Evolutionary conservation across 2,888 invertebrate genomes (phyloP), one percentile per base, ranked within the genome.

Genomic region (Portevinia maculata): DNA sequence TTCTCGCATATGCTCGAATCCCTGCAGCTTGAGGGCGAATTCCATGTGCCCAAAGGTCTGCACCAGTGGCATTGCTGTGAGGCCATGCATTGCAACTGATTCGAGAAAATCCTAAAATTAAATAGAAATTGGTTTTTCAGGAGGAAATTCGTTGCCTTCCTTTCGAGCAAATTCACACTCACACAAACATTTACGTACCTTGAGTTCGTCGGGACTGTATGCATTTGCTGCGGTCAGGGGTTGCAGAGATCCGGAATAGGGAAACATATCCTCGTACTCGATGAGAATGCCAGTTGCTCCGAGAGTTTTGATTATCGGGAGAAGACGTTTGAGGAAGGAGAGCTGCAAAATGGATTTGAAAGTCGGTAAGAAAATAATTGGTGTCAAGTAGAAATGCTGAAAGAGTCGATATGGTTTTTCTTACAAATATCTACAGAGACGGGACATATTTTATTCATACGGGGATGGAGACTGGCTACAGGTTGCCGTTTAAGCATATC

Each of bases 191-290:
- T 92, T 0, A 67, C 21, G 24, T 78, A 90, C 90, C 86, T 87
- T 88, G 9, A 90, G 84, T 67, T 90, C 90, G 8, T 87, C 88
- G 32, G 86, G 85, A 65, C 87, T 88, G 85, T 90, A 90, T 8
- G 94, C 94, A 90, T 92, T 94, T 86, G 91, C 91, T 0, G 92
- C 94, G 69, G 91, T 90, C 74, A 92, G 91, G 79, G 88, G 90
- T 87, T 92, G 91, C 37, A 96, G 88, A 1, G 88, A 87, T 0
- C 94, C 94, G 53, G 90, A 91, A 89, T 94, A 96, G 0, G 96
- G 96, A 90, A 96, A 96, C 94, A 95, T 95, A 87, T 96, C 96
- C 90, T 96, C 96, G 92, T 95, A 96, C 89, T 96, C 96, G 85
- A 94, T 89, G 17, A 95, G 88, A 53, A 96, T 89, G 0, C 96